Evolutionary conservation across 2,888 invertebrate species (phyloP), one percentile per base, ranked within the genome.

Genomic region (Brachypalpus laphriformis): DNA sequence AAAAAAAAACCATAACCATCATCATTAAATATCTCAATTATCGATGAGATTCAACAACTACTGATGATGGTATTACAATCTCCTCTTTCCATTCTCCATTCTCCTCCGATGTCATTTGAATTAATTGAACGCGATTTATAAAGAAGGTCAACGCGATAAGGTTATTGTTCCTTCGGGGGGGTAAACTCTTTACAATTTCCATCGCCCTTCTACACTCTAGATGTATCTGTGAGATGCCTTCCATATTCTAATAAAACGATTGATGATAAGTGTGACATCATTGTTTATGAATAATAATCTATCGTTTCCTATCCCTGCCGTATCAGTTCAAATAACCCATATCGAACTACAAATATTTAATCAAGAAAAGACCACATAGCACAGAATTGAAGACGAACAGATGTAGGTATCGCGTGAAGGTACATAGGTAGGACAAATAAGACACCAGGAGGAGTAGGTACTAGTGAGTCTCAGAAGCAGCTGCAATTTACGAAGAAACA

Each of bases 321-420:
- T 83, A 83, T 80, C 83, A 78, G 71, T 71, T 85, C 81, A 75
- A 81, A 85, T 81, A 85, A 81, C 75, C 85, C 80, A 76, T 85
- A 85, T 85, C 85, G 70, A 65, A 76, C 42, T 65, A 76, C 85
- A 85, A 85, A 85, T 85, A 85, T 85, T 85, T 68, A 81, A 71
- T 65, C 76, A 82, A 77, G 56, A 65, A 66, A 80, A 54, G 47
- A 56, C 61, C 37, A 83, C 68, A 11, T 7, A 56, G 45, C n/a
- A 20, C 7, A 34, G 22, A 51, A 37, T 49, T 9, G 70, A 56
- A 66, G 54, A 72, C n/a, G 78, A 85, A 85, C 83, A 85, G 83
- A 80, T 85, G 83, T 66, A 25, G 63, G 37, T n/a, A n/a, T n/a
- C n/a, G n/a, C n/a, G 22, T 45, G 42, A 63, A 72, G 72, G 77